These are phyloP conservation scores for Myotis davidii DNA, from an alignment of 2,113 vertebrate genomes.

Conservation along the genomic window DNA sequence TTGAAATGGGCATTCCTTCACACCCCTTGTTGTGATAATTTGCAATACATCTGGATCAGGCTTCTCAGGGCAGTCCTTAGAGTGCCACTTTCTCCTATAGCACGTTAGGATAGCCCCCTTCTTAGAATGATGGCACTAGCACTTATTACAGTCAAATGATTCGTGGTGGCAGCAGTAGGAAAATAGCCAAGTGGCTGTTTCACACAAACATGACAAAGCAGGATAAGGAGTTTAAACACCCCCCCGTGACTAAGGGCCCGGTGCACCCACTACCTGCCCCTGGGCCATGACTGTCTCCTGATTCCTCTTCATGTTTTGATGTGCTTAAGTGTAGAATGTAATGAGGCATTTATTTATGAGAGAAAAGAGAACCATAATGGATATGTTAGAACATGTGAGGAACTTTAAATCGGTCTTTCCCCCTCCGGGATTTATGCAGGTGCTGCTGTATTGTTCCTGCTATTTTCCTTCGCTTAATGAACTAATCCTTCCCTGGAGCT, in stretches of 20 bases:
- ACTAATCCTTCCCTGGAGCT: conserved; percentile 32
- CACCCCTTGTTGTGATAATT: background rate
- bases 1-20: background rate
- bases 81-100: background rate
- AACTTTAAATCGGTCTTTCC: background rate
- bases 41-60: background rate
- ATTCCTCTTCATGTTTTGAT: background rate
- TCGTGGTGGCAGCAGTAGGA: background rate
- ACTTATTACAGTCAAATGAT: background rate
- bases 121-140: background rate
- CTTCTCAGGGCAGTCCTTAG: background rate
- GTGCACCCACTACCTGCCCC: background rate
- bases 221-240: conserved; percentile 25
- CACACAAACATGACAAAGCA: background rate
- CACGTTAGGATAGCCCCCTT: background rate
- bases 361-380: background rate
- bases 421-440: background rate
- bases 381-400: background rate
- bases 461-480: conserved; percentile 43
- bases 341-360: conserved; percentile 16
- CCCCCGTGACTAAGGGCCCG: background rate
- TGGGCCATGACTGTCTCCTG: background rate
- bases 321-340: background rate
- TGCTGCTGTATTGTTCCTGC: background rate
- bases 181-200: background rate